These are phyloP conservation scores for Cichladusa arquata DNA, from an alignment of 2,113 vertebrate genomes.

Conservation along the genomic window DNA sequence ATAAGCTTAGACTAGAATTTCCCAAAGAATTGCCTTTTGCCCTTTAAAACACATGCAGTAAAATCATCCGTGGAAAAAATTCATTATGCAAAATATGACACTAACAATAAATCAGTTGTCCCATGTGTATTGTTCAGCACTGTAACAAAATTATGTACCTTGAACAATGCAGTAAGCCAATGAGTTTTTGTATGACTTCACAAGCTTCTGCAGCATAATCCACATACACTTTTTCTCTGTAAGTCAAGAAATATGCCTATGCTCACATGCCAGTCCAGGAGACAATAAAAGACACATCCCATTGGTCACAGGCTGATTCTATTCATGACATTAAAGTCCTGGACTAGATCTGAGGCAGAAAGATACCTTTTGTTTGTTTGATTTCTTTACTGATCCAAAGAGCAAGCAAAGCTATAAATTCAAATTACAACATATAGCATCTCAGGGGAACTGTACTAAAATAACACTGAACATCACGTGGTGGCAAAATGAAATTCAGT, in stretches of 20 bases:
- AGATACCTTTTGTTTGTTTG: background rate
- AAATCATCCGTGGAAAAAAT: background rate
- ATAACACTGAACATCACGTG: background rate
- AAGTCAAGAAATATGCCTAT: background rate
- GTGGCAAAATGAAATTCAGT: background rate
- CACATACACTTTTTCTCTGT: background rate
- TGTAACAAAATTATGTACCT: slow-evolving; percentile 23
- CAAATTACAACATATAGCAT: background rate
- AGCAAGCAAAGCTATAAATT: background rate
- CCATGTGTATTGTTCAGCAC: background rate
- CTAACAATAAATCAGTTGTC: slow-evolving; percentile 4
- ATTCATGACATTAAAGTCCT: background rate
- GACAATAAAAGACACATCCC: background rate
- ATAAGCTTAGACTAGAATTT: background rate
- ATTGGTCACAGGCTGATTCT: background rate
- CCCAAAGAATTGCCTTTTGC: background rate
- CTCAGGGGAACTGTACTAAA: background rate
- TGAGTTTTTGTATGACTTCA: background rate
- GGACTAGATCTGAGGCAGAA: background rate
- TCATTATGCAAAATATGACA: background rate
- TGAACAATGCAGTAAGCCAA: slow-evolving; percentile 18
- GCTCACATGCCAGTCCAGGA: background rate
- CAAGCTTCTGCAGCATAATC: background rate
- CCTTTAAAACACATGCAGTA: background rate
- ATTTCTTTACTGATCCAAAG: background rate